A percentile compares a stretch with the other conserved stretches of the same genome.
These are phyloP conservation scores for Aethes cnicana DNA, from an alignment of 2,888 invertebrate species.

Conservation along the genomic window DNA sequence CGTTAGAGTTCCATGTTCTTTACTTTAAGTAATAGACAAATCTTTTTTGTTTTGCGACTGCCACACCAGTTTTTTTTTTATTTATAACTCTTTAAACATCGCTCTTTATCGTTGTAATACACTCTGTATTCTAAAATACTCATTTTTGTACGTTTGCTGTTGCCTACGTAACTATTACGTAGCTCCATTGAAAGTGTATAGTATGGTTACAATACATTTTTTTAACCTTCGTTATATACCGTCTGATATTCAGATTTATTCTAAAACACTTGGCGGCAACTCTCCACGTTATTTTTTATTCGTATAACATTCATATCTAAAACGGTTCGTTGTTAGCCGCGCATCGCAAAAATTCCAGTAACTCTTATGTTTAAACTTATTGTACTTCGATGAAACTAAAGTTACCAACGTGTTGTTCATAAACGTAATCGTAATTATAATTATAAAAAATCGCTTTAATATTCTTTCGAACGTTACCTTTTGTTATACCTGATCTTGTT, in stretches of 20 bases:
- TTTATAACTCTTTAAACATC: not conserved
- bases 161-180: slow-evolving; percentile 25
- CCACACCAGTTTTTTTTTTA: too few relatives aligned
- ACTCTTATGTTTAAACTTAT: slow-evolving; percentile 38
- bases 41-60: slow-evolving; percentile 1
- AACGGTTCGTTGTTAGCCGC: slow-evolving; percentile 44
- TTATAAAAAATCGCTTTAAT: slow-evolving; percentile 71
- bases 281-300: not conserved
- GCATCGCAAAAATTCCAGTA: slow-evolving; percentile 42
- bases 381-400: slow-evolving; percentile 66
- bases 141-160: slow-evolving; percentile 24
- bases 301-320: slow-evolving; percentile 13
- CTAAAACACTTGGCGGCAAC: not conserved
- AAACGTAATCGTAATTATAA: slow-evolving; percentile 66
- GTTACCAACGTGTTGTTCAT: slow-evolving; percentile 80
- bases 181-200: slow-evolving; percentile 13
- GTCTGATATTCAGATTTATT: too few relatives aligned
- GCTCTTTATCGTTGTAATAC: slow-evolving; percentile 3
- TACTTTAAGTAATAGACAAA: not conserved
- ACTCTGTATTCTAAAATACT: slow-evolving; percentile 28
- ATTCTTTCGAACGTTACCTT: slow-evolving; percentile 75
- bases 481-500: slow-evolving; percentile 74
- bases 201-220: too few relatives aligned
- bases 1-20: not conserved
- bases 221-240: not conserved